Evolutionary conservation across 1,140 invertebrate species (phyloP), one percentile per base, ranked within the genome.

Genomic region (Steinernema khuongi): DNA sequence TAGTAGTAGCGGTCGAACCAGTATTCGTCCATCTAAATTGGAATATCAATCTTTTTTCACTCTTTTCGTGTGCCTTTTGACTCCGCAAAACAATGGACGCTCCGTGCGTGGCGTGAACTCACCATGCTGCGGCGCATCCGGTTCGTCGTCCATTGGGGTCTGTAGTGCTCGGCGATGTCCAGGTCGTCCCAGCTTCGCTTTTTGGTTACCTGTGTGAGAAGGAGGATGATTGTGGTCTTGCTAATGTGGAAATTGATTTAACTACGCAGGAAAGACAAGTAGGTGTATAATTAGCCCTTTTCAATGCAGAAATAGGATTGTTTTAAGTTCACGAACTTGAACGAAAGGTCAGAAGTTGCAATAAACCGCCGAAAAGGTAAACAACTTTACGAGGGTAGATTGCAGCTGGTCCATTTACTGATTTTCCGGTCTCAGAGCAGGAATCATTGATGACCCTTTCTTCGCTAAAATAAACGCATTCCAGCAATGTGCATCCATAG

Each of bases 1-100:
- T 77, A 77, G 74, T 77, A 72, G 74, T 77, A 77, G 29, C 68
- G 43, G 71, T 77, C 70, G 68, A 75, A 77, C 76, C 76, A 77
- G 68, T 77, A 77, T 70, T 77, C 76, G 50, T 77, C 76, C 69
- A 75, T 71, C 76, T 77, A 66, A 69, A 77, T 73, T 60, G 11
- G 50, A 26, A 60, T 11, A 60, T 22, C n/a, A 30, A 28, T 19
- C 7, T 4, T 19, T 74, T 73, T 71, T 73, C 4, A n/a, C 68
- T 33, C 73, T 26, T 19, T 26, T 17, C 19, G 22, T 17, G 14
- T 17, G 4, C 19, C 19, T 11, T 60, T 60, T 26, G 14, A 22
- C 26, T 26, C 26, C 50, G 26, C 14, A 11, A 60, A 7, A 11
- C 36, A 41, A 41, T 11, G 7, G 36, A 41, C n/a, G 36, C n/a